Evolutionary conservation across 2,113 vertebrate genomes (phyloP).

Genomic region (Rousettus leschenaultii): DNA sequence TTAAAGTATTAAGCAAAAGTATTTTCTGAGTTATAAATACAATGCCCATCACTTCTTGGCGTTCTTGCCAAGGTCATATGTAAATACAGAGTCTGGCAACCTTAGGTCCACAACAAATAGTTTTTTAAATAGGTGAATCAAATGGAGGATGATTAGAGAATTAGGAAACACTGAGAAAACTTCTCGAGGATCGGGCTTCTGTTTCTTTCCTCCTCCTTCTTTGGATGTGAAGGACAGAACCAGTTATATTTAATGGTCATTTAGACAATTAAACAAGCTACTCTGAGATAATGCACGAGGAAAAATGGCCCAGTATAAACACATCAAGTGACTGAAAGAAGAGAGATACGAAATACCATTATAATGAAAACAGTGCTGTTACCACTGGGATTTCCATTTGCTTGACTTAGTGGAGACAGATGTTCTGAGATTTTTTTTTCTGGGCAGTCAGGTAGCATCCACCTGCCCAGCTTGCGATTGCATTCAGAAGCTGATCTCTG

Average conservation of each 20-base stretch:
- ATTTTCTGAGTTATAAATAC: background rate
- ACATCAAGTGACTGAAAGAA: background rate
- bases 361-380: background rate
- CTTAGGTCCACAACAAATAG: background rate
- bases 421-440: background rate
- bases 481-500: background rate
- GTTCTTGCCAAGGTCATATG: background rate
- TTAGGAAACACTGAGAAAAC: background rate
- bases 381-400: background rate
- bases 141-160: background rate
- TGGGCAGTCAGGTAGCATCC: background rate
- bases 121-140: background rate
- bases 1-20: background rate
- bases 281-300: background rate
- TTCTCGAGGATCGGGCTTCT: background rate
- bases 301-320: background rate
- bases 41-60: background rate
- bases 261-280: background rate
- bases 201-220: background rate
- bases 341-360: background rate
- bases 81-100: background rate
- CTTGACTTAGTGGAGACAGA: background rate
- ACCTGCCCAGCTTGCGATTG: background rate
- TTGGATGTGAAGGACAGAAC: background rate
- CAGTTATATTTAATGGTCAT: background rate